phyloP scores from a whole-genome alignment of 2,113 vertebrate species.

The Oostethus manadensis region DNA sequence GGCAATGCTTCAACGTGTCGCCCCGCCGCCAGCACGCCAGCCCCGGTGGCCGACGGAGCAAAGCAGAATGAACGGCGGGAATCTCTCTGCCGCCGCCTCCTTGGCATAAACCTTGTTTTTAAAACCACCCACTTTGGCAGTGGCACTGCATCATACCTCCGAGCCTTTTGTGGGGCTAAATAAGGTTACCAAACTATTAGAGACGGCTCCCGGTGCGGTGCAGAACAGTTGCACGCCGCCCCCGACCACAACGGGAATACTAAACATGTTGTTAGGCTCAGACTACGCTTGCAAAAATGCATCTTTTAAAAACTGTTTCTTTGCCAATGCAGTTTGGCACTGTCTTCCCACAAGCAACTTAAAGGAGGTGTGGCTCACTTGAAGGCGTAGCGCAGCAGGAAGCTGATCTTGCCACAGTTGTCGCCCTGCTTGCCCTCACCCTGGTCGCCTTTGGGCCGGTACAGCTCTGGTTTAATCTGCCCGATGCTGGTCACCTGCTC shows the following conservation, averaged over 20 bases:
- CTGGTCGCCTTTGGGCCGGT: slow-evolving; percentile 78
- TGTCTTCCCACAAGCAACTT: neutral
- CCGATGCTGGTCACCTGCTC: slow-evolving; percentile 89
- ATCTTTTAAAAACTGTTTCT: neutral
- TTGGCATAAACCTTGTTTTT: neutral
- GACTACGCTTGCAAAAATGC: neutral
- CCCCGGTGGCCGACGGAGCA: neutral
- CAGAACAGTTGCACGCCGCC: neutral
- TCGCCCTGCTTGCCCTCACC: slow-evolving; percentile 74
- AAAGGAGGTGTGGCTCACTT: slow-evolving; percentile 58
- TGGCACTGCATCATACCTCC: neutral
- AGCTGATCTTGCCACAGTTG: slow-evolving; percentile 85
- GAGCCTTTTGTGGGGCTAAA: neutral
- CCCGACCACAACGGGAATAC: neutral
- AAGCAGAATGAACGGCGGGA: neutral
- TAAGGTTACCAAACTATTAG: neutral
- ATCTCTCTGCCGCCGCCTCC: neutral
- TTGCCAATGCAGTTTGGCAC: neutral
- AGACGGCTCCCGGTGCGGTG: neutral
- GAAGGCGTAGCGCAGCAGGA: slow-evolving; percentile 86
- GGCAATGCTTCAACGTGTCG: slow-evolving; percentile 2
- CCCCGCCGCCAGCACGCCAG: neutral
- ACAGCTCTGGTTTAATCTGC: slow-evolving; percentile 89
- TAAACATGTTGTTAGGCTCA: neutral
- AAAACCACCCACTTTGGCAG: slow-evolving; percentile 1